These are phyloP conservation scores for Antheraea yamamai DNA, from an alignment of 2,888 invertebrate genomes.

Conservation along the genomic window DNA sequence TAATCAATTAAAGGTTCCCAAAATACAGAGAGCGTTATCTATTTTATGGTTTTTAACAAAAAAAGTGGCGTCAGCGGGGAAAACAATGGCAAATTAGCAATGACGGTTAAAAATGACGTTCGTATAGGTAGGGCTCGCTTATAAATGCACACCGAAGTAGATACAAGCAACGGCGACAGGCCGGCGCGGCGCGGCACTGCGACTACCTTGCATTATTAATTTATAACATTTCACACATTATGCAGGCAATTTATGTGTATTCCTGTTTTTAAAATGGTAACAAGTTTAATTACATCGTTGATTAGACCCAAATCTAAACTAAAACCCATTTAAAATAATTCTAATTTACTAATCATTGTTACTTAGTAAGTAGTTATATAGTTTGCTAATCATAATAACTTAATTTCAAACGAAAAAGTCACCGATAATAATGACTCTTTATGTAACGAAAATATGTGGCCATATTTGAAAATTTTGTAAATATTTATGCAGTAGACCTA, in stretches of 20 bases:
- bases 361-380: too few species aligned
- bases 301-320: too few species aligned
- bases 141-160: constrained; percentile 46
- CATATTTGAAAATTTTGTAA: too few species aligned
- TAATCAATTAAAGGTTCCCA: constrained; percentile 71
- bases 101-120: constrained; percentile 79
- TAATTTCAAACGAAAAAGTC: too few species aligned
- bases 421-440: too few species aligned
- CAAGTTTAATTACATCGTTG: too few species aligned
- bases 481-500: too few species aligned
- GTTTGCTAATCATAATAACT: too few species aligned
- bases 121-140: constrained; percentile 51
- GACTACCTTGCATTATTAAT: constrained; percentile 48
- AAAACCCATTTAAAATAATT: too few species aligned
- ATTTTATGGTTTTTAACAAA: constrained; percentile 76
- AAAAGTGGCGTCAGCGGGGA: constrained; percentile 75
- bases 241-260: background rate
- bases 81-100: constrained; percentile 81
- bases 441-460: too few species aligned
- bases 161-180: constrained; percentile 45
- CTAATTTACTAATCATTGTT: too few species aligned
- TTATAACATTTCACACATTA: constrained; percentile 38
- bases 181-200: constrained; percentile 35
- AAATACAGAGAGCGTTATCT: constrained; percentile 70
- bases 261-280: background rate